Evolutionary conservation across 2,113 vertebrate genomes (phyloP).

Genomic region (Pseudopodoces humilis): DNA sequence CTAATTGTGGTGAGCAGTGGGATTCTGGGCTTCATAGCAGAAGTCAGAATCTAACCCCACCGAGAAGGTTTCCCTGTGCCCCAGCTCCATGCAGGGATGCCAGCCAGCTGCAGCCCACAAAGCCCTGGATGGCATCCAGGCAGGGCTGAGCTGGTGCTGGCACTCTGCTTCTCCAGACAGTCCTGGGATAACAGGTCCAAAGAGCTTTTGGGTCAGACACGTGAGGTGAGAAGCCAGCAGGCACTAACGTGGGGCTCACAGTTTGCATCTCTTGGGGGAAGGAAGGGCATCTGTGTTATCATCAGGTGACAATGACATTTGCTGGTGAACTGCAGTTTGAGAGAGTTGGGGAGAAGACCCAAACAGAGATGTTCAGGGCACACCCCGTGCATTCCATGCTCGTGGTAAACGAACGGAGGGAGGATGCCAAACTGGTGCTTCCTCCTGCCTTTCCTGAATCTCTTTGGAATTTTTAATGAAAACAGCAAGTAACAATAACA

Average conservation of each 20-base stretch:
- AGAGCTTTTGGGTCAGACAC: background rate
- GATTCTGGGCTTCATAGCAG: background rate
- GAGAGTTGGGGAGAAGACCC: background rate
- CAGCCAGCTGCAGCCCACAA: background rate
- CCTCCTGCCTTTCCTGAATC: background rate
- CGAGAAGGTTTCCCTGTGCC: background rate
- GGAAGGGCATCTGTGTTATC: background rate
- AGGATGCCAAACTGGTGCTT: background rate
- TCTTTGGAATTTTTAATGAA: background rate
- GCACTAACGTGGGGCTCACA: fast-evolving
- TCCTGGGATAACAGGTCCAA: background rate
- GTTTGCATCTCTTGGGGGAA: background rate
- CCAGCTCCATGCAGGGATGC: background rate
- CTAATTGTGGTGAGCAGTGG: background rate
- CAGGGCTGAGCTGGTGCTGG: background rate
- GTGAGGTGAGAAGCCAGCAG: fast-evolving
- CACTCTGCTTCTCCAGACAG: background rate
- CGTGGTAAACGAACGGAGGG: fast-evolving
- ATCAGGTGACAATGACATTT: background rate
- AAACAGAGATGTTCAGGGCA: background rate
- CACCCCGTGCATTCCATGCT: fast-evolving
- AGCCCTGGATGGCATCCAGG: background rate
- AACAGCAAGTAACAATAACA: background rate
- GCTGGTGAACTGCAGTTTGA: background rate
- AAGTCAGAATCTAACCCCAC: background rate